phyloP scores from a whole-genome alignment of 2,113 vertebrate genomes.

The Garra rufa region DNA sequence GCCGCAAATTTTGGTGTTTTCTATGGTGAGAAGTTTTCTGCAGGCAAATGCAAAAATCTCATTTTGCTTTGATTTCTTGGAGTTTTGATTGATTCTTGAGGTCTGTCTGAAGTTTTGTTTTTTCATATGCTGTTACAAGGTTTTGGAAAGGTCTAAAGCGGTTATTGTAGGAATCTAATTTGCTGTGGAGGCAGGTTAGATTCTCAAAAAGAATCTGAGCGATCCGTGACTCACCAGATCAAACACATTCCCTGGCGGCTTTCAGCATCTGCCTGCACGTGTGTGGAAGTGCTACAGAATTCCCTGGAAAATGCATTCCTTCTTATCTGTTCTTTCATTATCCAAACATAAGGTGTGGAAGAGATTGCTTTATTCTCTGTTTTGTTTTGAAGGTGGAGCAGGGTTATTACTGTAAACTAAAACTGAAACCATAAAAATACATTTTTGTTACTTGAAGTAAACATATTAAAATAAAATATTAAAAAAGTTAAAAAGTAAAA shows the following conservation, averaged over 20 bases:
- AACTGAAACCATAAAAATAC: neutral
- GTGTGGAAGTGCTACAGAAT: constrained; percentile 25
- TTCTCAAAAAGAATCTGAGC: constrained; percentile 5
- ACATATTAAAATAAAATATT: too few relatives aligned
- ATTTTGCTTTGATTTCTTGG: too few relatives aligned
- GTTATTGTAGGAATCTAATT: constrained; percentile 26
- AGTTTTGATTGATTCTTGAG: neutral
- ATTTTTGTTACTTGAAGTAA: neutral
- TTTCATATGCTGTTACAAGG: neutral
- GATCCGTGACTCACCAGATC: constrained; percentile 32
- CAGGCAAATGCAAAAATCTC: too few relatives aligned
- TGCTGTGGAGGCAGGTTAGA: neutral
- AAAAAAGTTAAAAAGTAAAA: too few relatives aligned
- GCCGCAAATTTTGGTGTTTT: too few relatives aligned
- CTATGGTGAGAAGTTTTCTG: too few relatives aligned
- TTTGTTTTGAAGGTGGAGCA: neutral
- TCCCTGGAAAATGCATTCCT: constrained; percentile 14
- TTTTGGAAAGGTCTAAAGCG: neutral
- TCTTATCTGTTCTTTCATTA: neutral
- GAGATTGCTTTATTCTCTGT: neutral
- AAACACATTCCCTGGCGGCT: constrained; percentile 11
- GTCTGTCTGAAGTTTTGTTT: neutral
- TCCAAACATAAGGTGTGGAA: neutral
- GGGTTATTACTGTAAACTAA: neutral
- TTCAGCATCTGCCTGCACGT: constrained; percentile 29